Conservation (phyloP, 2,888 invertebrate genomes). For the Ceriagrion tenellum region DNA sequence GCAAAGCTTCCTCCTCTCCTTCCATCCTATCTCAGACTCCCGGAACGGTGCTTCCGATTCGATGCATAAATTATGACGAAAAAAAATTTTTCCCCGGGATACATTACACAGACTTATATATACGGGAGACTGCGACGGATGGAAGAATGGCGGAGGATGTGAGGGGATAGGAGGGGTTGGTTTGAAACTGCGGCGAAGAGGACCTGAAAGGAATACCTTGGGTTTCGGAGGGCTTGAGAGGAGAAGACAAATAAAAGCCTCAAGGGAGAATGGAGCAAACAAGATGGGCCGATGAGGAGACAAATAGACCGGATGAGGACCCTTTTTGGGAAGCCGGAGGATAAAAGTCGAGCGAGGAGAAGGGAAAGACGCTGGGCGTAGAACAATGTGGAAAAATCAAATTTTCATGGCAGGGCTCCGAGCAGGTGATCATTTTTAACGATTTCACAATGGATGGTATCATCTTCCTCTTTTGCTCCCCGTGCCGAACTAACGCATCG, state of each 20-base stretch:
- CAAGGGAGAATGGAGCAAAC: background rate
- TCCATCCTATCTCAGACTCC: background rate
- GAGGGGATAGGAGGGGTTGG: background rate
- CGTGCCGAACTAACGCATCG: background rate
- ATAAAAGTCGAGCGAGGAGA: background rate
- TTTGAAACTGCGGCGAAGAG: background rate
- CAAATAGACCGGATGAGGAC: background rate
- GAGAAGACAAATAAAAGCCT: slow-evolving; percentile 13
- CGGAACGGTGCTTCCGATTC: background rate
- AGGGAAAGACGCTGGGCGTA: background rate
- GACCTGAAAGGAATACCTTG: slow-evolving; percentile 1
- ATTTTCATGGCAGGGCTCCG: background rate
- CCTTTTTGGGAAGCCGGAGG: background rate
- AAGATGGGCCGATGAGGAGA: background rate
- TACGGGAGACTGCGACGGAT: background rate
- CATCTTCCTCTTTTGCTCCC: background rate
- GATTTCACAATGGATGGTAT: background rate
- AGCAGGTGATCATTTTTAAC: background rate
- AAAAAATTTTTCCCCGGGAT: background rate
- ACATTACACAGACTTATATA: background rate
- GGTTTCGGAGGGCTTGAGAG: background rate
- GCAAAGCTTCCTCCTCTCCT: too few relatives aligned
- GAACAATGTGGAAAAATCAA: background rate
- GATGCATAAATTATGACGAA: slow-evolving; percentile 20
- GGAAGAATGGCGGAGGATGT: background rate